Conservation (phyloP, 2,113 vertebrate genomes). For the Xenopus laevis region DNA sequence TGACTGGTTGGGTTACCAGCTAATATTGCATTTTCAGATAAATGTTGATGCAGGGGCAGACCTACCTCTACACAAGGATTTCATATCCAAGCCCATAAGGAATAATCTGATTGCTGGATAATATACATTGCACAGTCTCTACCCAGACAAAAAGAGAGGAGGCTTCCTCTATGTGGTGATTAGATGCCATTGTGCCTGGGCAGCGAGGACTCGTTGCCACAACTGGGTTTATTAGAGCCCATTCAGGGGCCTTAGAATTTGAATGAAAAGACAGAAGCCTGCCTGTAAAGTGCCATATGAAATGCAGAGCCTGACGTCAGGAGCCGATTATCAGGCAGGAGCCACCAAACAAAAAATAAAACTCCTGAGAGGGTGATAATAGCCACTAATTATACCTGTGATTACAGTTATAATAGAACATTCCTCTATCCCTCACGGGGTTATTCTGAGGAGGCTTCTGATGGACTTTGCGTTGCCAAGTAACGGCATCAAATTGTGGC, state of each 20-base stretch:
- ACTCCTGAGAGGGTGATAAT: conserved; percentile 14
- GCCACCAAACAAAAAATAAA: neutral
- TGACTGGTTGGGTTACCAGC: too few relatives aligned
- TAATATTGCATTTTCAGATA: too few relatives aligned
- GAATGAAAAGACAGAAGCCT: neutral
- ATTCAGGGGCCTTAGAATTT: neutral
- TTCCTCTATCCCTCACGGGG: too few relatives aligned
- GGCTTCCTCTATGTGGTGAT: neutral
- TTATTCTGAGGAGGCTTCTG: conserved; percentile 1
- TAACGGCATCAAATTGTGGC: neutral
- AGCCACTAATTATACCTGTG: conserved; percentile 23
- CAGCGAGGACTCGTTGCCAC: neutral
- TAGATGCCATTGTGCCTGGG: neutral
- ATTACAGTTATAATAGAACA: conserved; percentile 26
- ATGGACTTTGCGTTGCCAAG: conserved; percentile 14
- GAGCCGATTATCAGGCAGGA: conserved; percentile 8
- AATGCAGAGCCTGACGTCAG: conserved; percentile 7
- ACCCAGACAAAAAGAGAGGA: too few relatives aligned
- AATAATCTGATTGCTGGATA: too few relatives aligned
- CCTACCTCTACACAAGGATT: too few relatives aligned
- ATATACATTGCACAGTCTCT: too few relatives aligned
- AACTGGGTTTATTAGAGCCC: neutral
- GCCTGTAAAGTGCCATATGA: neutral
- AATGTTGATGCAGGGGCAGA: too few relatives aligned
- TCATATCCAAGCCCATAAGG: too few relatives aligned